These are phyloP conservation scores for Fissipunctia ypsillon DNA, from an alignment of 2,888 invertebrate genomes.

Conservation along the genomic window DNA sequence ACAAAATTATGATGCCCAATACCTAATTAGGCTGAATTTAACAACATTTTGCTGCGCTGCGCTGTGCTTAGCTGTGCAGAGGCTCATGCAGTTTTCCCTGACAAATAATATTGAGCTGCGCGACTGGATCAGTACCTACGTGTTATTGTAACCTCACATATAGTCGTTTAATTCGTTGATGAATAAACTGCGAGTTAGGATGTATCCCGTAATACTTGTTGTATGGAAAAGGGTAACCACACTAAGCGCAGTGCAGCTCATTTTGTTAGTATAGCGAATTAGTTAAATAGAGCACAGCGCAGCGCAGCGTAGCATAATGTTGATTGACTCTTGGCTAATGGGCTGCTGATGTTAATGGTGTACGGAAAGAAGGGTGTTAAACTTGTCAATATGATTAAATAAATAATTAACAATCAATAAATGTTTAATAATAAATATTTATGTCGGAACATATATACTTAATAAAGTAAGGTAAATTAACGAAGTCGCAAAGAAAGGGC, in stretches of 20 bases:
- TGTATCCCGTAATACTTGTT: too few relatives aligned
- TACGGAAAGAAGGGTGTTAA: slow-evolving; percentile 16
- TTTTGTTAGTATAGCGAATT: neutral
- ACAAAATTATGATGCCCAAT: neutral
- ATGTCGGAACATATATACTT: neutral
- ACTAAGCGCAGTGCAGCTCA: neutral
- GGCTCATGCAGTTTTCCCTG: too few relatives aligned
- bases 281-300: neutral
- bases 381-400: slow-evolving; percentile 18
- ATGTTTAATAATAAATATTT: slow-evolving; percentile 9
- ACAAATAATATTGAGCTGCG: neutral
- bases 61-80: slow-evolving; percentile 2
- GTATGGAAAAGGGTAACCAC: neutral
- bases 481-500: neutral
- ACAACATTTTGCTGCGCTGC: neutral
- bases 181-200: neutral
- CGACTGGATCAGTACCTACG: neutral
- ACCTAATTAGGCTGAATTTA: neutral
- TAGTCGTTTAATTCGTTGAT: neutral
- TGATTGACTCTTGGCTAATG: neutral
- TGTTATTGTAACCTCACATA: neutral
- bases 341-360: neutral
- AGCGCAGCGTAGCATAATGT: neutral
- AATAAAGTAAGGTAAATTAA: slow-evolving; percentile 7
- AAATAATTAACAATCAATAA: neutral